A percentile compares a stretch with the other conserved stretches of the same genome.
Conservation (phyloP, 2,888 invertebrate genomes). For the Pristionchus maxplancki region DNA sequence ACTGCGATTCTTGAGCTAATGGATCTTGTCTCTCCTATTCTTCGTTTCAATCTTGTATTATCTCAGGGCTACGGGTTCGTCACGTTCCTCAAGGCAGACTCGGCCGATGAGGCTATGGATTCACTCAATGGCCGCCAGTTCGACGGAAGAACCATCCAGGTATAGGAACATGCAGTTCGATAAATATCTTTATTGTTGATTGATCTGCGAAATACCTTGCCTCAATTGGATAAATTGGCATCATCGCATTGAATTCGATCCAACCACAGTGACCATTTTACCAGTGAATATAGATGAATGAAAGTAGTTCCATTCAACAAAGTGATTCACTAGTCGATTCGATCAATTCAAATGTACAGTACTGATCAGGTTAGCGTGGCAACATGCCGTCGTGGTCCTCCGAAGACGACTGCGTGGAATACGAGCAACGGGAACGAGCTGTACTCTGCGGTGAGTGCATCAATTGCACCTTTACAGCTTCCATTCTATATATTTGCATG, state of each 20-base stretch:
- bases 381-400: not conserved
- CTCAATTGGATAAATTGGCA: no score
- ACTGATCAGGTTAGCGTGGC: not conserved
- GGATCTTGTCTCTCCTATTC: not conserved
- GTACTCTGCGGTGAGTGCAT: not conserved
- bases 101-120: not conserved
- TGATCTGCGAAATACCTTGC: not conserved
- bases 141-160: not conserved
- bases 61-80: constrained; percentile 20
- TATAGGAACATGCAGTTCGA: not conserved
- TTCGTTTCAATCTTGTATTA: not conserved
- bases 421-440: not conserved
- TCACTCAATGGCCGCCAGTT: not conserved
- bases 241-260: no score
- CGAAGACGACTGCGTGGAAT: not conserved
- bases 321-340: no score
- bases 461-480: not conserved
- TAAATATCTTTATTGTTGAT: not conserved
- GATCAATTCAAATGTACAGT: no score
- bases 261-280: no score
- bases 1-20: not conserved
- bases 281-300: no score
- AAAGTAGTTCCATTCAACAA: no score
- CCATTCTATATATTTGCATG: no score
- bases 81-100: not conserved